phyloP scores from a whole-genome alignment of 2,113 vertebrate genomes.

The Leuciscus idus region DNA sequence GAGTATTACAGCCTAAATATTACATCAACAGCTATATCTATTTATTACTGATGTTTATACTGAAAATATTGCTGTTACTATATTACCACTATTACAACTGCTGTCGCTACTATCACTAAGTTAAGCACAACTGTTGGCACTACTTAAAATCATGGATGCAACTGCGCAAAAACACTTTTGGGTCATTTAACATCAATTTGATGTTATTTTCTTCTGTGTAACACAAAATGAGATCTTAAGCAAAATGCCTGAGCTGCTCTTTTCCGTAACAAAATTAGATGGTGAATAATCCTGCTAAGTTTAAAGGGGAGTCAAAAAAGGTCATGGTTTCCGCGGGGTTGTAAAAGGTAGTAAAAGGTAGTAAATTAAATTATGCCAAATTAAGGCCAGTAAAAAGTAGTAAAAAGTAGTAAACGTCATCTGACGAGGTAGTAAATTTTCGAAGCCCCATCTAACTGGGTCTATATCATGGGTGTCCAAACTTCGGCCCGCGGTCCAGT shows the following conservation, averaged over 20 bases:
- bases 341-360: too few relatives aligned
- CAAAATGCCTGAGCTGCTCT: neutral
- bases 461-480: too few relatives aligned
- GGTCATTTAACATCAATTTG: neutral
- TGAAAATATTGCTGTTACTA: constrained; percentile 7
- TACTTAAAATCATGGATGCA: neutral
- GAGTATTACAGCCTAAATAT: constrained; percentile 23
- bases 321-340: too few relatives aligned
- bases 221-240: neutral
- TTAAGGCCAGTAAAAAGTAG: too few relatives aligned
- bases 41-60: constrained; percentile 22
- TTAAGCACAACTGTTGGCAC: neutral
- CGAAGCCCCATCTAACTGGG: too few relatives aligned
- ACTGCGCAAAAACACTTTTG: neutral
- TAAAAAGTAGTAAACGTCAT: too few relatives aligned
- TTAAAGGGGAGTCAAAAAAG: neutral
- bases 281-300: neutral
- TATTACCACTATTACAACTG: constrained; percentile 11
- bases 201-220: neutral
- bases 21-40: constrained; percentile 22
- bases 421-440: too few relatives aligned
- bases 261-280: neutral
- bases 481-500: too few relatives aligned
- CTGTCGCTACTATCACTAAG: neutral
- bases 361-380: too few relatives aligned